Conservation (phyloP, 2,797 vertebrate genomes). For the Pyrocephalus nanus region DNA sequence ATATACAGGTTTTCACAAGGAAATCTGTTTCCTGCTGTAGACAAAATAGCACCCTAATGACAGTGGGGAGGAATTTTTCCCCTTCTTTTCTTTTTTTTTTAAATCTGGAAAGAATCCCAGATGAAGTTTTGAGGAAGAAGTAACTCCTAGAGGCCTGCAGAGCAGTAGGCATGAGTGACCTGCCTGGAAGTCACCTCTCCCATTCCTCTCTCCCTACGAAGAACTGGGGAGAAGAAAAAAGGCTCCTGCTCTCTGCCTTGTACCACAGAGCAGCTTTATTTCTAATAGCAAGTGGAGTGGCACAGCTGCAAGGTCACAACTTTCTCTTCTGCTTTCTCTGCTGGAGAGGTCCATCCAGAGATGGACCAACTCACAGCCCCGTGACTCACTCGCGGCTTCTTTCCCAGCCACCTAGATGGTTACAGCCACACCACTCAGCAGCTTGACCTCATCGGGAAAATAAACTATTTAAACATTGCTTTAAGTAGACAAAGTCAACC, state of each 20-base stretch:
- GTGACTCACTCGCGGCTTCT: rapidly evolving
- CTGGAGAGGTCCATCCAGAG: neutral
- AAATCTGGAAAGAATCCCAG: neutral
- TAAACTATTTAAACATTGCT: neutral
- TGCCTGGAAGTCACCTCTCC: neutral
- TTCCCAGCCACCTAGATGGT: neutral
- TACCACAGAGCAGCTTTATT: neutral
- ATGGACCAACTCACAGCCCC: neutral
- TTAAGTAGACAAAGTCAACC: neutral
- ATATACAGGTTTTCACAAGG: neutral
- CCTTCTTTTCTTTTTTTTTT: neutral
- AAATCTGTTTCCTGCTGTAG: neutral
- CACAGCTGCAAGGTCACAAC: rapidly evolving
- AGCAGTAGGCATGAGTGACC: rapidly evolving
- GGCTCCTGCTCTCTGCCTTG: neutral
- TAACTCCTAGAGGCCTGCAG: too few species aligned
- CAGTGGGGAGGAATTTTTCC: neutral
- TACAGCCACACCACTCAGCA: neutral
- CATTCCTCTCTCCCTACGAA: neutral
- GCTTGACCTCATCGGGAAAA: neutral
- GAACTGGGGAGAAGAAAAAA: neutral
- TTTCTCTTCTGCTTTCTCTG: neutral
- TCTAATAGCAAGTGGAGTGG: neutral
- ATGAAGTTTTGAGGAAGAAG: neutral
- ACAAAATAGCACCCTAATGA: neutral